A percentile compares a stretch with the other conserved stretches of the same genome.
phyloP scores from a whole-genome alignment of 1,140 invertebrate genomes.

The Dufourea novaeangliae region DNA sequence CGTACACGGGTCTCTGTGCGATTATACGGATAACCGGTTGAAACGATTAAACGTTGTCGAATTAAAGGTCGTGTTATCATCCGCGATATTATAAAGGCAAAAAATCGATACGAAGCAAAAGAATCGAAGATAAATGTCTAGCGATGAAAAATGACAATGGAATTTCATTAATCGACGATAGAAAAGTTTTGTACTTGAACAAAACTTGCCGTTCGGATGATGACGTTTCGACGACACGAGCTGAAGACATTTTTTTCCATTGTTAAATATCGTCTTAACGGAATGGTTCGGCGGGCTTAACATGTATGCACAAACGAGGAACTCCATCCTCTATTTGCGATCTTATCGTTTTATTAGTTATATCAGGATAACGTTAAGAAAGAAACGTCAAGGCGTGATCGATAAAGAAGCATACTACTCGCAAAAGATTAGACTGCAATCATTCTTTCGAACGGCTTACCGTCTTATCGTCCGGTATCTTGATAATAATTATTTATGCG shows the following conservation, averaged over 20 bases:
- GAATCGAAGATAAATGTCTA: neutral
- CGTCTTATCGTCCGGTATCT: neutral
- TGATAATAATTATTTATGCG: conserved; percentile 38
- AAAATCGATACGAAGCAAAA: too few species aligned
- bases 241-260: neutral
- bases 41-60: neutral
- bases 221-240: neutral
- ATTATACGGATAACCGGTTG: neutral
- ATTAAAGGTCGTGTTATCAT: too few species aligned
- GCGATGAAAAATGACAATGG: neutral
- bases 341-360: conserved; percentile 27
- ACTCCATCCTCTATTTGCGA: neutral
- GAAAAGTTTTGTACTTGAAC: neutral
- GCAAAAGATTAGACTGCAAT: conserved; percentile 4
- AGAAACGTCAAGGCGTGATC: conserved; percentile 14
- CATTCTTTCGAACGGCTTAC: neutral
- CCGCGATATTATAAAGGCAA: too few species aligned
- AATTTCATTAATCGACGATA: neutral
- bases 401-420: neutral
- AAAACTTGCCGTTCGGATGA: too few species aligned
- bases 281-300: neutral
- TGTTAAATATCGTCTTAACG: neutral
- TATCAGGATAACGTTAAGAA: conserved; percentile 16
- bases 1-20: too few species aligned
- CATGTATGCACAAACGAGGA: neutral